These are phyloP conservation scores for Philotrypesis tridentata DNA, from an alignment of 1,140 invertebrate species.

Conservation along the genomic window DNA sequence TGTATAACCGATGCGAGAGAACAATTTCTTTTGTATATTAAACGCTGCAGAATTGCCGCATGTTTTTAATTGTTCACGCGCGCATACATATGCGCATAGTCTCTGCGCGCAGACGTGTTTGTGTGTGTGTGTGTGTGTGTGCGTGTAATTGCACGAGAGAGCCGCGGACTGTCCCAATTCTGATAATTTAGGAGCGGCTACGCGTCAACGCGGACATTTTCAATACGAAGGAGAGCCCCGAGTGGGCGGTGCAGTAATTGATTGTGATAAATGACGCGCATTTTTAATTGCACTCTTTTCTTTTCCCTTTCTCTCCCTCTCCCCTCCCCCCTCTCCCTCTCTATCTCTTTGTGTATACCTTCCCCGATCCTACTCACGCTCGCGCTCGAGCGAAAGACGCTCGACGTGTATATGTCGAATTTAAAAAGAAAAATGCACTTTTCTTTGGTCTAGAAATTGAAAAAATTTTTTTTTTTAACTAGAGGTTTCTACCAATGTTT, in stretches of 20 bases:
- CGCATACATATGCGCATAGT: not conserved
- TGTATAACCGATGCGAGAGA: not conserved
- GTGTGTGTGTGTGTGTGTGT: not conserved
- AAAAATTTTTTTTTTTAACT: no score
- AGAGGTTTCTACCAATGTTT: no score
- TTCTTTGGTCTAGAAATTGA: no score
- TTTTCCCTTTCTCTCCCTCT: not conserved
- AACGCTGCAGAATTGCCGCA: not conserved
- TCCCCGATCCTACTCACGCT: no score
- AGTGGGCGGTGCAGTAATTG: not conserved
- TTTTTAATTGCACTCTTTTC: not conserved
- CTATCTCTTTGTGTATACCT: not conserved
- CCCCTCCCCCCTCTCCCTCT: not conserved
- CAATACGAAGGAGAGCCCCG: not conserved
- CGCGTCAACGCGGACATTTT: not conserved
- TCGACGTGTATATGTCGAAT: no score
- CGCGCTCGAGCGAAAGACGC: no score
- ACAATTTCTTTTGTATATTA: not conserved
- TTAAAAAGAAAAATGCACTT: no score
- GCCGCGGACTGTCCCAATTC: not conserved
- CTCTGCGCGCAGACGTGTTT: no score
- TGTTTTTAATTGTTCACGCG: not conserved
- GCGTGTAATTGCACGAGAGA: not conserved
- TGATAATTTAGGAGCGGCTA: not conserved
- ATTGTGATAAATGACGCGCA: not conserved